Base-by-base conservation (phyloP, 2,888 invertebrate species). In the Cyclophora albipunctata region DNA sequence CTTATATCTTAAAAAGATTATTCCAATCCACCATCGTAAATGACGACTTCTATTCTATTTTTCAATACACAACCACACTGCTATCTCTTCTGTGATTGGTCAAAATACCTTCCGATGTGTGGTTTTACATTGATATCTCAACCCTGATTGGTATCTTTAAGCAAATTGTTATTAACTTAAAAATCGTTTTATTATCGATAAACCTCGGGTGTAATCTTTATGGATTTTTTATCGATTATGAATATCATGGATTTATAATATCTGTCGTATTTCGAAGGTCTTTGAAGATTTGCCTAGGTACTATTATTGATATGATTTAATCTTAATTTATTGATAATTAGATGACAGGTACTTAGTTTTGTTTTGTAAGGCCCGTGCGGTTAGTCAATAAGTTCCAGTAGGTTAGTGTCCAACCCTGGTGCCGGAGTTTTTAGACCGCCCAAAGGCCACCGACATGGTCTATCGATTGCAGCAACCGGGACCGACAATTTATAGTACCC, bases 181-280 rank as follows among this genome's bases (percentile, higher is more conserved):
- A 58, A 61, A 58, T 52, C 51, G 60, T 60, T 59, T 58, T 53
- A 58, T 69, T 78, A 81, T 81, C 78, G 55, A 53, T 63, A 75
- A 78, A 74, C 76, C 75, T 76, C 75, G 70, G 69, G 69, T 49
- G 54, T 80, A 76, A 81, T 82, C 81, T 54, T 51, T 48, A 45
- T 61, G 75, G 80, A 84, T 84, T 82, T 83, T 66, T 71, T 61
- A 46, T 34, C 45, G 40, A 51, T 37, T 80, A 79, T 81, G 74
- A 66, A 50, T 71, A 68, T 60, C 59, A 59, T 56, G 71, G 75
- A 78, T 82, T 81, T 78, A 58, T 80, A 86, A 85, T 84, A 82
- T 83, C 77, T 76, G 76, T 70, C 68, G 58, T 75, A 71, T 71
- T 71, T 66, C 60, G 78, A 81, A 84, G 79, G 82, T 78, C 75